Base-by-base conservation (phyloP, 2,797 vertebrate genomes). In the Gymnopithys bicolor region DNA sequence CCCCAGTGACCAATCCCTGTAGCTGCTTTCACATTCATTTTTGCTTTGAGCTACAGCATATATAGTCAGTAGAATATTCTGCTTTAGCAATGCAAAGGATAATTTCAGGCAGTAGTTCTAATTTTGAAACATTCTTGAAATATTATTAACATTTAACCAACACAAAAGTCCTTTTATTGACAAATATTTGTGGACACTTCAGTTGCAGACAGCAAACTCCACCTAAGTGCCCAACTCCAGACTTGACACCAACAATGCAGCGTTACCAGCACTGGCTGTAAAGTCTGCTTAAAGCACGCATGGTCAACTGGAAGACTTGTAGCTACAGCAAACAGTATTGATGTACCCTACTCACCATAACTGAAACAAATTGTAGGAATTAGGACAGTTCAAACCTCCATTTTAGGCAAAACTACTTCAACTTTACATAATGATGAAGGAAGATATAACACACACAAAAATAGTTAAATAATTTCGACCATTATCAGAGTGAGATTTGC, bases 381-480 rank as follows among this genome's bases (percentile, higher is more conserved):
- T 19, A 67, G 21, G 87, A 64, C 4, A 59, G 23, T 41, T 77
- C 49, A 87, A 89, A 74, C 7, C 1, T 9, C 5, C 7, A 39
- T 41, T 93, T 85, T 68, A 81, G 24, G 53, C 11, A 90, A 90
- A 89, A 75, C 2, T 19, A 82, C 33, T 58, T 33, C 45, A 55
- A 39, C 37, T 68, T 90, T 92, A 73, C 59, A 53, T 48, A 87
- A 91, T 21, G 30, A 77, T 35, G 12, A 69, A n/a, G 27, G 27
- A 86, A 87, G 48, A 33, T 62, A 71, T 28, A 85, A 21, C 58
- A 76, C 23, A 63, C 1, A 28, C 43, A 66, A 23, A 71, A 91
- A 87, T 30, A 91, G 55, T 87, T 92, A 93, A 92, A 90, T 78
- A 46, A 74, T 87, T 88, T 77, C 63, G 68, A 95, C 84, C 25